Evolutionary conservation across 1,140 invertebrate species (phyloP).

Genomic region (Bradynema listronoti): DNA sequence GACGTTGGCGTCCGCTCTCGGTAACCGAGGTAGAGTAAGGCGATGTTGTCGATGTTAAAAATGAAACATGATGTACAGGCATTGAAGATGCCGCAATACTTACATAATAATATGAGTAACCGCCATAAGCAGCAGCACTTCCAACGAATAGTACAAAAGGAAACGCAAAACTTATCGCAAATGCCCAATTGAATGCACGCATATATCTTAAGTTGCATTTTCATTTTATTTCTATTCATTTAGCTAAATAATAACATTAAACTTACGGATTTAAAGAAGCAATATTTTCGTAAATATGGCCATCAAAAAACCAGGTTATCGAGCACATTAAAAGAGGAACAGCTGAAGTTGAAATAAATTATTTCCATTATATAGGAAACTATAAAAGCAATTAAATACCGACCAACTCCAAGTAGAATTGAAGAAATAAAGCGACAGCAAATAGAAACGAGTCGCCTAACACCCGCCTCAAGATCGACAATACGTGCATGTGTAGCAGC

Average conservation of each 20-base stretch:
- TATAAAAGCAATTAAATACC: background rate
- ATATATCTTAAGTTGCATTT: conserved; percentile 15
- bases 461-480: conserved; percentile 18
- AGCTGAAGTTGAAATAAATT: conserved; percentile 24
- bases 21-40: too few relatives aligned
- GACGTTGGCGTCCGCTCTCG: too few relatives aligned
- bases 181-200: conserved; percentile 32
- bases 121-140: conserved; percentile 32
- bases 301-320: conserved; percentile 27
- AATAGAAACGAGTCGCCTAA: background rate
- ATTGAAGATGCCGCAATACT: conserved; percentile 12
- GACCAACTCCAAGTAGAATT: conserved; percentile 20
- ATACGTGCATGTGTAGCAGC: conserved; percentile 25
- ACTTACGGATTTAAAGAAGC: conserved; percentile 9
- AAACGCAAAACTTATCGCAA: conserved; percentile 28
- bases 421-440: conserved; percentile 7
- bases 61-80: background rate
- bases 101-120: conserved; percentile 35
- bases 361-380: background rate
- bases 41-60: conserved; percentile 18
- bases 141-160: conserved; percentile 34
- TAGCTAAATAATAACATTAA: background rate
- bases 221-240: background rate
- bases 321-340: conserved; percentile 29
- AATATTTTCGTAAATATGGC: conserved; percentile 24